phyloP scores from a whole-genome alignment of 2,113 vertebrate genomes.

The Emberiza fucata region DNA sequence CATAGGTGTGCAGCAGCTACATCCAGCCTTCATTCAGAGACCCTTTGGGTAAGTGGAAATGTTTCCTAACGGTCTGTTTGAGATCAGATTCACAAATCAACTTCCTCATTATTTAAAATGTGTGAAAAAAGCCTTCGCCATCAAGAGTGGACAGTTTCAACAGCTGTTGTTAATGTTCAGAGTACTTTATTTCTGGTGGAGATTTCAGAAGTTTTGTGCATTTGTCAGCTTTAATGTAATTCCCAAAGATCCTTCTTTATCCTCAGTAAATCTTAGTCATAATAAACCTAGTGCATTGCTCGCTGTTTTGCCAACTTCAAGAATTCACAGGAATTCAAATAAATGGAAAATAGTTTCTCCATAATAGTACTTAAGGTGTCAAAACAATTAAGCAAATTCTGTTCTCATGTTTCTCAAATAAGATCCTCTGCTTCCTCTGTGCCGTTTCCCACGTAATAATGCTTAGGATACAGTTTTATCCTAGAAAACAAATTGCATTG shows the following conservation, averaged over 20 bases:
- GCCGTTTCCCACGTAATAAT: constrained; percentile 23
- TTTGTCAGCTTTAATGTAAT: constrained; percentile 41
- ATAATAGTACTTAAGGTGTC: constrained; percentile 54
- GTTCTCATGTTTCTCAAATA: constrained; percentile 31
- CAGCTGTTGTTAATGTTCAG: not conserved
- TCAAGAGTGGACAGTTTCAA: not conserved
- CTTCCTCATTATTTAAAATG: not conserved
- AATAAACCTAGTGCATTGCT: not conserved
- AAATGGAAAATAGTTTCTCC: constrained; percentile 36
- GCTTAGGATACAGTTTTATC: not conserved
- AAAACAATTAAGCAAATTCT: constrained; percentile 60
- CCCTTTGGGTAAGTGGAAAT: constrained; percentile 89
- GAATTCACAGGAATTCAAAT: constrained; percentile 20
- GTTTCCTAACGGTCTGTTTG: not conserved
- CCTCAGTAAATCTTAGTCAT: constrained; percentile 33
- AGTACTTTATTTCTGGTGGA: constrained; percentile 15
- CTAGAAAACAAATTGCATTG: constrained; percentile 47
- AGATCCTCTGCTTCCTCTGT: constrained; percentile 19
- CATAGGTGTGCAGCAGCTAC: constrained; percentile 91
- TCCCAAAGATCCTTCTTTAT: constrained; percentile 24
- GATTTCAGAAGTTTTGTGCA: not conserved
- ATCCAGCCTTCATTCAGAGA: constrained; percentile 93
- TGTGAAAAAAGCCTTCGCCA: not conserved
- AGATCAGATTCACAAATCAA: not conserved
- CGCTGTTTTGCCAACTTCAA: not conserved